These are phyloP conservation scores for Todiramphus chloris DNA, from an alignment of 2,113 vertebrate species.

Conservation along the genomic window DNA sequence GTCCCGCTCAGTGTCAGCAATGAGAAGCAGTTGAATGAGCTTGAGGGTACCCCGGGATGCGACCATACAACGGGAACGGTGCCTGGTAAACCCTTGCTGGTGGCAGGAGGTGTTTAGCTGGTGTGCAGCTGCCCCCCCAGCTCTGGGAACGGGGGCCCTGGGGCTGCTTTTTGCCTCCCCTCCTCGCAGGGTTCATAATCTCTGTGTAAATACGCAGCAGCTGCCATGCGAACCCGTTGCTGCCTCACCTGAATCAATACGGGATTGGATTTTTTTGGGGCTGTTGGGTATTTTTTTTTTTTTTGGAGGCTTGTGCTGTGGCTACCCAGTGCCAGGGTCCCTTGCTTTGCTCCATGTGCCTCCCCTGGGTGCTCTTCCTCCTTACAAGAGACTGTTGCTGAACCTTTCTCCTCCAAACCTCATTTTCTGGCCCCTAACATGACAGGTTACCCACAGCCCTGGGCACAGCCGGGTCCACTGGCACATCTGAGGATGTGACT, in stretches of 20 bases:
- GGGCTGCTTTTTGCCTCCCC: background rate
- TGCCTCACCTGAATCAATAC: background rate
- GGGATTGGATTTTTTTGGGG: fast-evolving
- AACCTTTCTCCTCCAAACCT: background rate
- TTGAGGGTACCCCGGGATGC: background rate
- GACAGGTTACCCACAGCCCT: fast-evolving
- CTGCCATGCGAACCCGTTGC: fast-evolving
- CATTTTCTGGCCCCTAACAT: background rate
- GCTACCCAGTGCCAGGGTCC: fast-evolving
- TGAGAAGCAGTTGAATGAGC: fast-evolving
- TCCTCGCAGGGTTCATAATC: fast-evolving
- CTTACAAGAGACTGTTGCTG: too few relatives aligned
- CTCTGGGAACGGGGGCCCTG: background rate
- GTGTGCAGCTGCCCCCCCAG: background rate
- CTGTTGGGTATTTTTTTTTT: fast-evolving
- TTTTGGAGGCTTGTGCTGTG: fast-evolving
- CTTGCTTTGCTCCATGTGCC: background rate
- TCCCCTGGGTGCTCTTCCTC: background rate
- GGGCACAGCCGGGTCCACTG: background rate
- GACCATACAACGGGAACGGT: fast-evolving
- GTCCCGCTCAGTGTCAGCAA: fast-evolving
- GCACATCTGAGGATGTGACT: fast-evolving
- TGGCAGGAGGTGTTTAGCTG: background rate
- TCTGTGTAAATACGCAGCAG: background rate
- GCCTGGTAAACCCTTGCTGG: background rate